Base-by-base conservation (phyloP, 2,888 invertebrate genomes). In the Gari tellinella region DNA sequence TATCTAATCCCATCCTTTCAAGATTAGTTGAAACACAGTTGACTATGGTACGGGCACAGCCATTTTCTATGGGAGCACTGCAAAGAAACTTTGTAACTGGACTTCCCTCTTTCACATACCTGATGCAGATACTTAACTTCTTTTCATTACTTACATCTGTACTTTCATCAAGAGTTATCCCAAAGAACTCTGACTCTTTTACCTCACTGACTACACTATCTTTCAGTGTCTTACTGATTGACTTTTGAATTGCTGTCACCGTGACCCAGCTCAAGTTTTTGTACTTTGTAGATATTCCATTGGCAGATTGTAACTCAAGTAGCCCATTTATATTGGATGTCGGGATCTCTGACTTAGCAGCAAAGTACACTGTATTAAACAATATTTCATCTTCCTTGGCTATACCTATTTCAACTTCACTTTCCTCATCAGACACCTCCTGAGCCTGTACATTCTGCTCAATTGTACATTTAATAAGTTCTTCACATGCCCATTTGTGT, bases 121-220 rank as follows among this genome's bases (percentile, higher is more conserved):
- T 26, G 52, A 68, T 72, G 25, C 61, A 56, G 19, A 72, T 23
- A 7, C 62, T 52, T 7, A 72, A 51, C n/a, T 63, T 37, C 25
- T 79, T 75, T 12, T 62, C 55, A 19, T 65, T 40, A 12, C 60
- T 48, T 4, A 77, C 14, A 40, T 80, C 74, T 25, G 74, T 77
- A 37, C 63, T 68, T 52, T 77, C 69, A 72, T 75, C 75, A 2
- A 75, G 31, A 52, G 67, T 72, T 8, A 68, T 3, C 17, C 60
- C 62, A 67, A 60, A 76, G 0, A 53, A 17, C 19, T 23, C 38
- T 3, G 57, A 37, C 8, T 25, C 19, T 12, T 52, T 52, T 7
- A 52, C 25, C 14, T 52, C 52, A 17, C n/a, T n/a, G 4, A 37
- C n/a, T 5, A 52, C 10, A 15, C 8, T 8, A 12, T 4, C 5